Evolutionary conservation across 1,140 invertebrate genomes (phyloP), one percentile per base, ranked within the genome.

Genomic region (Bradysia coprophila): DNA sequence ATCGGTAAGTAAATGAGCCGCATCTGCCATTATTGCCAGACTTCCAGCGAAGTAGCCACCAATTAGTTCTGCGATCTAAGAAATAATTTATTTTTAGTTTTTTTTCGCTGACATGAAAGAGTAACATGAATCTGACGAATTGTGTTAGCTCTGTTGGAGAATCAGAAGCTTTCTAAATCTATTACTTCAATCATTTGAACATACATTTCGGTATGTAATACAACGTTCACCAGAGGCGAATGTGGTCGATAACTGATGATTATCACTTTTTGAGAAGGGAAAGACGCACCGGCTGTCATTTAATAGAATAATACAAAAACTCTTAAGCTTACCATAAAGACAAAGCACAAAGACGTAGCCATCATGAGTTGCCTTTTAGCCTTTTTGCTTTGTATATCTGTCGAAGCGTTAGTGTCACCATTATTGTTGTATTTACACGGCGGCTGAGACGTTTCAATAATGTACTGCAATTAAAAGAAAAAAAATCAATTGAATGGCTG

Each of bases 1-100:
- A 66, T 89, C 85, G 46, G 78, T 81, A 44, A 86, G 64, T 56
- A 89, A 69, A 66, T 89, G 84, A 22, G 83, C 83, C 21, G 83
- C 82, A 63, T 89, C 84, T 18, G 79, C 76, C 72, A 86, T 80
- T 48, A 87, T 75, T 9, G 85, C 82, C 43, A 88, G 63, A 62
- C 81, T 86, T 52, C 78, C 75, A 15, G 84, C 81, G 22, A 86
- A 55, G 56, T 81, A 76, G 2, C 84, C 84, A 46, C 84, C 84
- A 34, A 78, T 61, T 48, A 78, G 59, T 65, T 79, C 76, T 48
- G 72, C 69, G 48, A 76, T 58, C 76, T 78, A 46, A 33, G 10
- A 43, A n/a, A 40, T 21, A 33, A 19, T 9, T 16, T 15, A 44
- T 15, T 16, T 21, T 13, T 19, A 21, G 2, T 20, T 21, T 23